These are phyloP conservation scores for Merodon equestris DNA, from an alignment of 2,888 invertebrate species.

Conservation along the genomic window DNA sequence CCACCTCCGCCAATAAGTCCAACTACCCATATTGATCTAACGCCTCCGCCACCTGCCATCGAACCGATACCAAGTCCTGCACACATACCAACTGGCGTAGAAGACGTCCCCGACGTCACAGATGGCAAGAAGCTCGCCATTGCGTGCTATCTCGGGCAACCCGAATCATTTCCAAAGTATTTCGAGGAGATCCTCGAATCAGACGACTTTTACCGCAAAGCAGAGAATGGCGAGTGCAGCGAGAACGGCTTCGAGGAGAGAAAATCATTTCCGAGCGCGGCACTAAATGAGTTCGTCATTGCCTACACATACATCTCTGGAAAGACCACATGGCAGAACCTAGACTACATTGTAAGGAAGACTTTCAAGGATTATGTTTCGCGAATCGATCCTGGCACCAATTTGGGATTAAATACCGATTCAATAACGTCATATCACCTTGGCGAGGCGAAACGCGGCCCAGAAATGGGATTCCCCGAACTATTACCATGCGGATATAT, in stretches of 20 bases:
- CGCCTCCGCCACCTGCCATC: slow-evolving; percentile 78
- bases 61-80: slow-evolving; percentile 75
- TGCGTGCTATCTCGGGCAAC: slow-evolving; percentile 91
- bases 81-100: slow-evolving; percentile 79
- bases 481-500: slow-evolving; percentile 95
- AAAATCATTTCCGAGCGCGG: slow-evolving; percentile 82
- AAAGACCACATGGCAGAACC: slow-evolving; percentile 96
- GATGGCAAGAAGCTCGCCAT: slow-evolving; percentile 94
- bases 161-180: slow-evolving; percentile 87
- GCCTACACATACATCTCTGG: slow-evolving; percentile 94
- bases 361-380: slow-evolving; percentile 97
- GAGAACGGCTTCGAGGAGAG: slow-evolving; percentile 79
- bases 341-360: slow-evolving; percentile 93
- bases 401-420: slow-evolving; percentile 90
- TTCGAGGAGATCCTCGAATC: slow-evolving; percentile 84
- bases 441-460: slow-evolving; percentile 91
- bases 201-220: slow-evolving; percentile 83
- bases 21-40: slow-evolving; percentile 77
- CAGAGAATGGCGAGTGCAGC: slow-evolving; percentile 74
- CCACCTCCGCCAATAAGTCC: slow-evolving; percentile 77
- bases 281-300: slow-evolving; percentile 88
- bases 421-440: slow-evolving; percentile 96
- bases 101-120: slow-evolving; percentile 84
- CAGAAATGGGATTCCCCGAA: slow-evolving; percentile 91
- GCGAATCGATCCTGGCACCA: slow-evolving; percentile 94